Evolutionary conservation across 2,113 vertebrate species (phyloP).

Genomic region (Anseranas semipalmata): DNA sequence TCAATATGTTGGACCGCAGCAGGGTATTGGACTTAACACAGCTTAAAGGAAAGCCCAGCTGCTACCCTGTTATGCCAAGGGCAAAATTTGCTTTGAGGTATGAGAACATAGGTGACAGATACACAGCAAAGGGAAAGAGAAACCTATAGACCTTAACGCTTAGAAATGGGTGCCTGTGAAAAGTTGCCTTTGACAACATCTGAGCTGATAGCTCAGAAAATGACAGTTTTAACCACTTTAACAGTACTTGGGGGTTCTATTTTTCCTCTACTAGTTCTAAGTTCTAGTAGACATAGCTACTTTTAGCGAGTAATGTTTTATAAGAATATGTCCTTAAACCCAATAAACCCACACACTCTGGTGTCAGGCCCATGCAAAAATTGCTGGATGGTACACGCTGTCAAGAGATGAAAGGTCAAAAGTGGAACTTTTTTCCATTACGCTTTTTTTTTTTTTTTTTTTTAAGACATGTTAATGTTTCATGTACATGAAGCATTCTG

Average conservation of each 20-base stretch:
- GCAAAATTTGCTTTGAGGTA: background rate
- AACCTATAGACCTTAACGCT: background rate
- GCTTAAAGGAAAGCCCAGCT: background rate
- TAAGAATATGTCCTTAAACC: conserved; percentile 35
- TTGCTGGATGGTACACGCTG: background rate
- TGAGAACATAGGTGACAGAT: background rate
- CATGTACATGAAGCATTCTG: background rate
- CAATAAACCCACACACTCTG: conserved; percentile 45
- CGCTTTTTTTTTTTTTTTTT: background rate
- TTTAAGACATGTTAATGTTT: conserved; percentile 8
- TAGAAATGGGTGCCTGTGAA: background rate
- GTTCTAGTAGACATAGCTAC: conserved; percentile 64
- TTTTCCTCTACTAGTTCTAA: conserved; percentile 54
- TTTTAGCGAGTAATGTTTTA: conserved; percentile 52
- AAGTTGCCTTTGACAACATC: background rate
- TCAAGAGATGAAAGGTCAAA: conserved; percentile 61
- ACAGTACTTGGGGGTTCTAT: conserved; percentile 37
- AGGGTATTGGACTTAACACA: background rate
- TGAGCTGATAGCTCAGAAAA: conserved; percentile 48
- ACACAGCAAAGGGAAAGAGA: background rate
- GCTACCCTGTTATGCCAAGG: background rate
- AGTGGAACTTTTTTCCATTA: conserved; percentile 37
- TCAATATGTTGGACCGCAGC: background rate
- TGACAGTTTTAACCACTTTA: conserved; percentile 49
- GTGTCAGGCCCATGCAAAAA: conserved; percentile 27